Evolutionary conservation across 2,888 invertebrate species (phyloP).

Genomic region (Hecatera dysodea): DNA sequence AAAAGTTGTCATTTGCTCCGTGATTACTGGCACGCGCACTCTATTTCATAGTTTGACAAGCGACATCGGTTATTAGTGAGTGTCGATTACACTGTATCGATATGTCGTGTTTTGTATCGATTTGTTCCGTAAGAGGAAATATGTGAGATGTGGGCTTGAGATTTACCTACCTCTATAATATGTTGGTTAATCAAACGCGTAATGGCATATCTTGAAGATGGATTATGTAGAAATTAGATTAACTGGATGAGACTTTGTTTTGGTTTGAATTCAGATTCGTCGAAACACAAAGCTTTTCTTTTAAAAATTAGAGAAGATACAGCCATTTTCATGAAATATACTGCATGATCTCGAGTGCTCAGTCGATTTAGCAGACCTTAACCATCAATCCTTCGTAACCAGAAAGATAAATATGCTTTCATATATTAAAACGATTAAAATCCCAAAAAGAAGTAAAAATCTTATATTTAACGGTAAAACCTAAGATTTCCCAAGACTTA

Average conservation of each 20-base stretch:
- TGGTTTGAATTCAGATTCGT: too few species aligned
- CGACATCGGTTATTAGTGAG: slow-evolving; percentile 81
- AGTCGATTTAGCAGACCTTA: too few species aligned
- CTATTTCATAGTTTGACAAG: slow-evolving; percentile 79
- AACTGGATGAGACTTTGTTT: not conserved
- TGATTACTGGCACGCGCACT: slow-evolving; percentile 82
- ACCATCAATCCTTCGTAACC: too few species aligned
- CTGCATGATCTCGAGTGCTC: too few species aligned
- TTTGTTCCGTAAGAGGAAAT: slow-evolving; percentile 50
- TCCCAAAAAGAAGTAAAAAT: too few species aligned
- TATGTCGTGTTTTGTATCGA: slow-evolving; percentile 72
- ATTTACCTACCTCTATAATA: not conserved
- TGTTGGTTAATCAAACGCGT: not conserved
- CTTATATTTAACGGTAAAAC: too few species aligned
- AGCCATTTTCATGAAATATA: too few species aligned
- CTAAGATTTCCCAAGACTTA: too few species aligned
- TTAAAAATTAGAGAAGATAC: not conserved
- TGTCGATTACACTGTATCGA: slow-evolving; percentile 73
- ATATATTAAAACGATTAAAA: too few species aligned
- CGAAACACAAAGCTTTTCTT: not conserved
- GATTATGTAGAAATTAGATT: not conserved
- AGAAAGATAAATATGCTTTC: not conserved
- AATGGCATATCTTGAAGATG: not conserved
- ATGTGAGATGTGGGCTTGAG: slow-evolving; percentile 7
- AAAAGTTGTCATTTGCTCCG: slow-evolving; percentile 87